phyloP scores from a whole-genome alignment of 2,113 vertebrate species.

The Tychaedon coryphoeus region DNA sequence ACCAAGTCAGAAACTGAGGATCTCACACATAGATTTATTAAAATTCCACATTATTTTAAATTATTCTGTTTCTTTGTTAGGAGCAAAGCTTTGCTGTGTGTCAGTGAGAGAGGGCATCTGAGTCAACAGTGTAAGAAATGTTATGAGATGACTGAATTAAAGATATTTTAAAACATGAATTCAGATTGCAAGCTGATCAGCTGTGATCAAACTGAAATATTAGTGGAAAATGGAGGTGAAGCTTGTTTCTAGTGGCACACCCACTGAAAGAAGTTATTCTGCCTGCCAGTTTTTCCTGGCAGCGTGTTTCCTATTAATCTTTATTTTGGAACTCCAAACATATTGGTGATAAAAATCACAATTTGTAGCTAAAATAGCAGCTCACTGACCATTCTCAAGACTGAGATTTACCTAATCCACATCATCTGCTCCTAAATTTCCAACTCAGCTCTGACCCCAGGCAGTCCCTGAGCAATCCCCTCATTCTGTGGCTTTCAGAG shows the following conservation, averaged over 20 bases:
- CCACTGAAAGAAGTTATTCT: neutral
- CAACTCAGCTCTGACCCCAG: neutral
- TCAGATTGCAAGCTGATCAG: neutral
- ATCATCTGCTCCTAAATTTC: neutral
- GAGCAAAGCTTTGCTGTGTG: neutral
- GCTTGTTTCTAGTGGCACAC: neutral
- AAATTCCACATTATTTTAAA: neutral
- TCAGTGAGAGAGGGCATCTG: neutral
- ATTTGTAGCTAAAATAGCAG: neutral
- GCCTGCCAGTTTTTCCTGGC: neutral
- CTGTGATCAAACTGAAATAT: neutral
- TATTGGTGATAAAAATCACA: neutral
- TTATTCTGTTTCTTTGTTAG: neutral
- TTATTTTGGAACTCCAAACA: neutral
- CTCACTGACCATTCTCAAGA: neutral
- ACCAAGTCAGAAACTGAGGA: neutral
- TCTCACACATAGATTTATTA: neutral
- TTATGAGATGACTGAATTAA: neutral
- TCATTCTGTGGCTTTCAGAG: neutral
- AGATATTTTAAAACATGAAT: neutral
- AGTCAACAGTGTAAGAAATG: neutral
- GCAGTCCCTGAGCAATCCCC: neutral
- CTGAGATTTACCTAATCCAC: neutral
- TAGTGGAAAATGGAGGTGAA: neutral
- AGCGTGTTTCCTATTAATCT: neutral